Evolutionary conservation across 2,113 vertebrate genomes (phyloP).

Genomic region (Bostrychus sinensis): DNA sequence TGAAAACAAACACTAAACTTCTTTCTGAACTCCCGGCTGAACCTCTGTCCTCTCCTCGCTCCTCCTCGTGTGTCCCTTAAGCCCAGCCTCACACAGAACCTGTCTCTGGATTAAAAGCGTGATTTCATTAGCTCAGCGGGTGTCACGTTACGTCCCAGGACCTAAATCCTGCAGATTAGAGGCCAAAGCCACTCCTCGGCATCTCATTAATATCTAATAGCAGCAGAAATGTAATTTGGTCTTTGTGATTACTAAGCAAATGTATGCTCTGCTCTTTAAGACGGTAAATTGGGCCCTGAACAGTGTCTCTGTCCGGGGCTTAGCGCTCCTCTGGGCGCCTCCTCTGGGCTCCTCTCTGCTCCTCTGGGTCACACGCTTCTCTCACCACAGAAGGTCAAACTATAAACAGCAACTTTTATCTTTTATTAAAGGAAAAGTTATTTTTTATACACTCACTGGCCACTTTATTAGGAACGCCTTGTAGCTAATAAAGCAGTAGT

Average conservation of each 20-base stretch:
- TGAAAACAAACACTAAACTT: slow-evolving; percentile 21
- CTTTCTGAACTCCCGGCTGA: slow-evolving; percentile 19
- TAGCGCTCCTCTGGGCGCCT: slow-evolving; percentile 38
- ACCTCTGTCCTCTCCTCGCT: slow-evolving; percentile 41
- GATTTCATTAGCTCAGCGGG: slow-evolving; percentile 82
- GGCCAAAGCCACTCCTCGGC: slow-evolving; percentile 70
- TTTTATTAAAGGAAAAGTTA: neutral
- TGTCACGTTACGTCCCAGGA: slow-evolving; percentile 81
- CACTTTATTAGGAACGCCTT: too few species aligned
- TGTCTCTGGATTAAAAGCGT: slow-evolving; percentile 80
- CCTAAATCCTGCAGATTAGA: slow-evolving; percentile 82
- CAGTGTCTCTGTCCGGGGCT: slow-evolving; percentile 60
- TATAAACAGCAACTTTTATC: neutral
- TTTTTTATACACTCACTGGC: too few species aligned
- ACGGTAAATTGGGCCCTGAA: slow-evolving; percentile 69
- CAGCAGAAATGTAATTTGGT: slow-evolving; percentile 74
- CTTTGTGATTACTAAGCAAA: slow-evolving; percentile 76
- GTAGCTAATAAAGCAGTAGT: too few species aligned
- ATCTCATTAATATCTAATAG: slow-evolving; percentile 83
- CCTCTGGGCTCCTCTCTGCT: too few species aligned
- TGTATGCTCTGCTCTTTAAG: slow-evolving; percentile 74
- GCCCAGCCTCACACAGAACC: slow-evolving; percentile 70
- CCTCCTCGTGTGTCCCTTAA: slow-evolving; percentile 58
- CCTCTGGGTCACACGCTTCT: slow-evolving; percentile 18
- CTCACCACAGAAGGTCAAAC: slow-evolving; percentile 11